Base-by-base conservation (phyloP, 92 coral and sea anemone genomes). In the Heteractis magnifica region DNA sequence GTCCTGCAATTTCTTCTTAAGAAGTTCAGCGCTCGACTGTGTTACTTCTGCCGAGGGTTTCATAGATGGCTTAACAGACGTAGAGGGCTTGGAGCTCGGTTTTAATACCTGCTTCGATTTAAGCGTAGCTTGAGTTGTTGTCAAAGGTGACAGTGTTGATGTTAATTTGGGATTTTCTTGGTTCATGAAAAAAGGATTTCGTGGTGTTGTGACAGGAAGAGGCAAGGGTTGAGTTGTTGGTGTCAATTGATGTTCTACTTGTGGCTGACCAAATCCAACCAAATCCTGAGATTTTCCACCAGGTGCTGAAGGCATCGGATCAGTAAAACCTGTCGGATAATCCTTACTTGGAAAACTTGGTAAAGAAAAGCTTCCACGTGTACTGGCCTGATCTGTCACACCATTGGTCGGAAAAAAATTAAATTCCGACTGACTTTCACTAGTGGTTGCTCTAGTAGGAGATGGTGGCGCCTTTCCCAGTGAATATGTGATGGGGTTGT, bases 1-100 rank as follows among this genome's bases (percentile, higher is more conserved):
- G 55, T 65, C 83, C n/a, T 34, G 55, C 52, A 80, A 58, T 44
- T 80, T 80, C 72, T 80, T 80, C n/a, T 80, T 64, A 16, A 80
- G 76, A 65, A 51, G 56, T 49, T 80, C 83, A 64, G 71, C 49
- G 58, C 52, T 51, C 3, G 83, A 80, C 13, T 79, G 72, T 53
- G 82, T 79, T 20, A 56, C 83, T 4, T 64, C 34, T 15, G 65
- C 8, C 10, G 83, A 44, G 0, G 83, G 56, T 44, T 19, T 56
- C 14, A 4, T 71, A 9, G 72, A 62, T 15, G 83, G 75, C 19
- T 80, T 80, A 10, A 6, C 56, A 3, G 49, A 14, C 13, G 70
- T 18, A 62, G 70, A 62, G 8, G 78, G 78, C 7, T 41, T 50
- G 13, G 78, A 44, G 11, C 21, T 41, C 19, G 55, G 51, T 15